These are phyloP conservation scores for Drosophila athabasca DNA, from an alignment of 1,140 invertebrate species.

Conservation along the genomic window DNA sequence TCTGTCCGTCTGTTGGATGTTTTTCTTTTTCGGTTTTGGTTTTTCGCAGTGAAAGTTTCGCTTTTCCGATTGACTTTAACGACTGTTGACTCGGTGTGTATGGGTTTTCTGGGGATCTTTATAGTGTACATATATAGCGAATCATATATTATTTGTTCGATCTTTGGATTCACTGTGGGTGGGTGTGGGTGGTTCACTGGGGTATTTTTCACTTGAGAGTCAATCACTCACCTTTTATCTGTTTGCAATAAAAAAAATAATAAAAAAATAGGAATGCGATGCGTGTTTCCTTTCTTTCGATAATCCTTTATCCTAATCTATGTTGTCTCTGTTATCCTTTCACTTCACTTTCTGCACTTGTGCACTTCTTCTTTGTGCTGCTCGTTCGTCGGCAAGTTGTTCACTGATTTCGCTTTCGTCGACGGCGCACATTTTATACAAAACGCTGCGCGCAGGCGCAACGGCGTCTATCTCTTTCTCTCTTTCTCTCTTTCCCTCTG, in stretches of 20 bases:
- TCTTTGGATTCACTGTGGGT: conserved; percentile 27
- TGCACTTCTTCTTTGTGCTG: conserved; percentile 49
- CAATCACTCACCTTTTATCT: conserved; percentile 57
- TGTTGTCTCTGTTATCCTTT: conserved; percentile 57
- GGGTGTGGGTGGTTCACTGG: not conserved
- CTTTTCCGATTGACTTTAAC: conserved; percentile 44
- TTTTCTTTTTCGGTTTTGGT: conserved; percentile 17
- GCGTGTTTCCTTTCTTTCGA: conserved; percentile 16
- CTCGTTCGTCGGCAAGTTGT: conserved; percentile 65
- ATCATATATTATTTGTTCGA: conserved; percentile 4
- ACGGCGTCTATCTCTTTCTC: conserved; percentile 30
- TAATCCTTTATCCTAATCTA: conserved; percentile 69
- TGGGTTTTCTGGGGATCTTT: no score
- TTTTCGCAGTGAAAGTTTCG: conserved; percentile 64
- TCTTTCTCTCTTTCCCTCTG: conserved; percentile 18
- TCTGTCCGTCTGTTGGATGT: conserved; percentile 2
- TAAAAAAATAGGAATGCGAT: conserved; percentile 48
- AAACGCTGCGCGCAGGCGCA: conserved; percentile 64
- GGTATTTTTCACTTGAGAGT: conserved; percentile 5
- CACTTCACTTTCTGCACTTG: conserved; percentile 51
- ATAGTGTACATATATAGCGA: no score
- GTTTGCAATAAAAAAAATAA: conserved; percentile 22
- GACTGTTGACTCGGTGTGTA: not conserved
- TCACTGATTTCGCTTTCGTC: conserved; percentile 79
- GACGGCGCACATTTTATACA: conserved; percentile 71